Conservation (phyloP, 2,797 vertebrate genomes). For the Phrynocephalus forsythii region DNA sequence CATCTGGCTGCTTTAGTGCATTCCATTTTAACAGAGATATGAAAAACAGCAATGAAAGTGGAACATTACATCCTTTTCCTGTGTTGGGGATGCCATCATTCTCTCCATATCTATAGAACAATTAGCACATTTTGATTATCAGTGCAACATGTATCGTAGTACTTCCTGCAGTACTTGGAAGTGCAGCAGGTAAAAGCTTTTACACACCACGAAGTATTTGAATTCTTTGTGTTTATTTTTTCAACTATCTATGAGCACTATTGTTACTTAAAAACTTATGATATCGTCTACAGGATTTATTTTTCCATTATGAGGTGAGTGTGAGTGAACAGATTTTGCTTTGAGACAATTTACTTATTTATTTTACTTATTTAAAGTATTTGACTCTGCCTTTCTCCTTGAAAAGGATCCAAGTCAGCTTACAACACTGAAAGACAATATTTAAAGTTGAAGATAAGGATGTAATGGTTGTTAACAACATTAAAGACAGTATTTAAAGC, state of each 20-base stretch:
- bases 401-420: too few relatives aligned
- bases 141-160: neutral
- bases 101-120: neutral
- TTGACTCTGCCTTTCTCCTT: too few relatives aligned
- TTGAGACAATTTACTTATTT: neutral
- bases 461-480: too few relatives aligned
- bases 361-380: too few relatives aligned
- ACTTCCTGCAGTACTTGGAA: neutral
- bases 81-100: neutral
- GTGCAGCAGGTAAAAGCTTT: neutral
- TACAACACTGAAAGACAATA: too few relatives aligned
- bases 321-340: neutral
- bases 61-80: neutral
- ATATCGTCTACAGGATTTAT: neutral
- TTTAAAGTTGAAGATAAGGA: too few relatives aligned
- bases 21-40: neutral
- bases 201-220: neutral
- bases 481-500: too few relatives aligned
- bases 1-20: neutral
- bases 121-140: neutral
- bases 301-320: neutral
- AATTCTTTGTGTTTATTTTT: neutral
- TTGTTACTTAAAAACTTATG: neutral
- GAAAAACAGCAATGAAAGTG: neutral
- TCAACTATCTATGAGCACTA: neutral